Base-by-base conservation (phyloP, 92 coral and sea anemone species). In the Siderastrea siderea region DNA sequence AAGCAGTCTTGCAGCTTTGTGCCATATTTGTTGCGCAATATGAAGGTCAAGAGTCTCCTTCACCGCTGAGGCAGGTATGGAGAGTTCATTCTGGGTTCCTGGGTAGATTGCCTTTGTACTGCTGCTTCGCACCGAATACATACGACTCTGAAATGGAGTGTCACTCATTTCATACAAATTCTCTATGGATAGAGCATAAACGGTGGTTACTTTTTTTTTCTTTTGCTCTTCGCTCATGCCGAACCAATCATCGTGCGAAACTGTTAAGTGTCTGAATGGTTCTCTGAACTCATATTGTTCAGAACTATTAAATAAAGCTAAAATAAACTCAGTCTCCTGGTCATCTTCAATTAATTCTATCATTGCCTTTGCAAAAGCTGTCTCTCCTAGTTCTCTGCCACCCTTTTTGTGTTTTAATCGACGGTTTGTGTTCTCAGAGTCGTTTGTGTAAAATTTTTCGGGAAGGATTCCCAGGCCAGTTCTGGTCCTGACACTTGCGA, bases 391-490 rank as follows among this genome's bases (percentile, higher is more conserved):
- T 80, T 91, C 94, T 51, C 83, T 75, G 55, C 83, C 83, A 4
- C 88, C 85, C 2, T 82, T 3, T 83, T 91, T 80, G 49, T 87
- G 83, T 59, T 77, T 87, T 26, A 87, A 6, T 74, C 89, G 82
- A 58, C 75, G 77, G 85, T 87, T 91, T 54, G 75, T 87, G 70
- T 77, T 80, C 66, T 91, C 89, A 7, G 76, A 55, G 68, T 91
- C 94, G 47, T 91, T 91, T 16, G 86, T 88, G 71, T 87, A 87
- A 38, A 19, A 91, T 51, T 55, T 58, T 38, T 38, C 38, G 45
- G 92, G 92, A 2, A 82, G 94, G 14, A 53, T 46, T 5, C 94
- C 92, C 10, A 87, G 61, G 46, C 89, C 89, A 6, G 94, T 92
- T 38, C 75, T 68, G 11, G 92, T 88, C 11, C 89, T 52, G 6